phyloP scores from a whole-genome alignment of 2,797 vertebrate species.

The Galago senegalensis region DNA sequence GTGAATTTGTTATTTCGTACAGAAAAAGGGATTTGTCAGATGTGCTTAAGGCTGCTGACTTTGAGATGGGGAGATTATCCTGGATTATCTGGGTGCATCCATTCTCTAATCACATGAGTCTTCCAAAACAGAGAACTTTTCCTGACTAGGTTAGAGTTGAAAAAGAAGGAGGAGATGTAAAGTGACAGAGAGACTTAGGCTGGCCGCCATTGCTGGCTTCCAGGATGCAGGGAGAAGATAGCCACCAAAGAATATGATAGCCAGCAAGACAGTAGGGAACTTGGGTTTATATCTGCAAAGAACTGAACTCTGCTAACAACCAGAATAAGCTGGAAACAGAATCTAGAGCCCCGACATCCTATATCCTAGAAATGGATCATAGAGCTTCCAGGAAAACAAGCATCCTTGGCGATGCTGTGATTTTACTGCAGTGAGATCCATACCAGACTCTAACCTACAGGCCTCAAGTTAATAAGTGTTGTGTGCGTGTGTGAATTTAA shows the following conservation, averaged over 20 bases:
- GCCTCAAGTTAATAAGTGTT: not conserved
- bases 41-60: not conserved
- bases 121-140: not conserved
- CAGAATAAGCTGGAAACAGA: not conserved
- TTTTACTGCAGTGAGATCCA: not conserved
- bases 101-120: not conserved
- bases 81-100: not conserved
- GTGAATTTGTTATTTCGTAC: not conserved
- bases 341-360: not conserved
- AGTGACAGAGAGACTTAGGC: not conserved
- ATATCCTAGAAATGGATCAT: not conserved
- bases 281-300: not conserved
- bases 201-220: not conserved
- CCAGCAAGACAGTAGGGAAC: not conserved
- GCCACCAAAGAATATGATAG: not conserved
- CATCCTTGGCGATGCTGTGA: not conserved
- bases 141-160: not conserved
- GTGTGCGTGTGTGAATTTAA: not conserved
- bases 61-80: not conserved
- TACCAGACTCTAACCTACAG: not conserved
- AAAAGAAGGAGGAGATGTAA: not conserved
- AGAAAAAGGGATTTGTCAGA: not conserved
- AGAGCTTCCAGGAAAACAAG: not conserved
- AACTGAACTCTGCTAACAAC: not conserved
- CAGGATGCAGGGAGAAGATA: not conserved